Conservation (phyloP, 2,113 vertebrate genomes). For the Tautogolabrus adspersus region DNA sequence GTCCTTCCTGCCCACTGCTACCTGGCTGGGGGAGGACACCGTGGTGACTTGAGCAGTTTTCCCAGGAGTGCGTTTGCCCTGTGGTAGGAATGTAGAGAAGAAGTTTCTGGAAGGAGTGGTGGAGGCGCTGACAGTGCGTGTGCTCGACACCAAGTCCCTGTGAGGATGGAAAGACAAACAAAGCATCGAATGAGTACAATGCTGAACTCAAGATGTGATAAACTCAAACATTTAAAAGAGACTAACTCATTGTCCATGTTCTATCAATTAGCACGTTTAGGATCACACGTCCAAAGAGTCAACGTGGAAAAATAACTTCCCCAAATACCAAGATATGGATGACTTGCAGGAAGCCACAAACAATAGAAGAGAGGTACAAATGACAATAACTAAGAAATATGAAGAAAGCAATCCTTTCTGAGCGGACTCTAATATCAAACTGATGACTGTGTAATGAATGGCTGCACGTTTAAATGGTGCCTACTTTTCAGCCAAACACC, state of each 20-base stretch:
- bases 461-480: too few relatives aligned
- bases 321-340: neutral
- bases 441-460: too few relatives aligned
- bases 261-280: neutral
- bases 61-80: slow-evolving; percentile 87
- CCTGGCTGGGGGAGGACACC: slow-evolving; percentile 84
- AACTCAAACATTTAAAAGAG: neutral
- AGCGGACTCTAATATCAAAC: too few relatives aligned
- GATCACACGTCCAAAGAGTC: neutral
- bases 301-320: too few relatives aligned
- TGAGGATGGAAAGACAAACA: neutral
- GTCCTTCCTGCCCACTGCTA: slow-evolving; percentile 86
- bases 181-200: too few relatives aligned
- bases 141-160: slow-evolving; percentile 92
- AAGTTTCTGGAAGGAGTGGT: slow-evolving; percentile 88
- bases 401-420: too few relatives aligned
- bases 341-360: neutral
- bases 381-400: too few relatives aligned
- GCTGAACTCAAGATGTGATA: neutral
- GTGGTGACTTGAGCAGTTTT: slow-evolving; percentile 74
- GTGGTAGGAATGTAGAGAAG: slow-evolving; percentile 93
- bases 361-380: neutral
- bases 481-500: too few relatives aligned
- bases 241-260: neutral
- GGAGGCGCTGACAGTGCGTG: slow-evolving; percentile 83